phyloP scores from a whole-genome alignment of 2,888 invertebrate species.

The Pterobdella sp. region DNA sequence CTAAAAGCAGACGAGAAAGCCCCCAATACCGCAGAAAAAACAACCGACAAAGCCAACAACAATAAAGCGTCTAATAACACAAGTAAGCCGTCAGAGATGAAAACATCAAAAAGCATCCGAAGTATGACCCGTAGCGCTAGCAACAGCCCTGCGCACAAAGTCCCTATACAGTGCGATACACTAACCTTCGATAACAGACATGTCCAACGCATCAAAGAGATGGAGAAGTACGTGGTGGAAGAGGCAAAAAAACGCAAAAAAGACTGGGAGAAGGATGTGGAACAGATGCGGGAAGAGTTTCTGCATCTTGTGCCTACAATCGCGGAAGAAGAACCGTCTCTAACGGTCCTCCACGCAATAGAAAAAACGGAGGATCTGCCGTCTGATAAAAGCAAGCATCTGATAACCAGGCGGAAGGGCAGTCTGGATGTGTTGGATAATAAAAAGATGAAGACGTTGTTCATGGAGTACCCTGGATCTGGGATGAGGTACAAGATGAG shows the following conservation, averaged over 20 bases:
- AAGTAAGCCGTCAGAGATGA: no score
- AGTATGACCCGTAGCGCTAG: constrained; percentile 97
- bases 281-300: constrained; percentile 38
- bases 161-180: constrained; percentile 24
- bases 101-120: constrained; percentile 95
- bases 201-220: constrained; percentile 21
- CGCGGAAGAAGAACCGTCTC: neutral
- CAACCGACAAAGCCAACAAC: no score
- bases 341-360: constrained; percentile 12
- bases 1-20: no score
- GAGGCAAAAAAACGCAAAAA: constrained; percentile 24
- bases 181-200: constrained; percentile 28
- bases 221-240: constrained; percentile 21
- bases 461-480: constrained; percentile 38
- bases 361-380: neutral
- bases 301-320: constrained; percentile 35
- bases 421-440: constrained; percentile 38
- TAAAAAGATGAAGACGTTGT: constrained; percentile 37
- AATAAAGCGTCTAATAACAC: no score
- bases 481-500: constrained; percentile 36
- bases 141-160: constrained; percentile 29
- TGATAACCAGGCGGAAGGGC: constrained; percentile 36
- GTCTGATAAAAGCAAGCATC: neutral
- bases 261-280: constrained; percentile 34
- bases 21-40: no score